These are phyloP conservation scores for Rhagoletis pomonella DNA, from an alignment of 1,140 invertebrate genomes.

Conservation along the genomic window DNA sequence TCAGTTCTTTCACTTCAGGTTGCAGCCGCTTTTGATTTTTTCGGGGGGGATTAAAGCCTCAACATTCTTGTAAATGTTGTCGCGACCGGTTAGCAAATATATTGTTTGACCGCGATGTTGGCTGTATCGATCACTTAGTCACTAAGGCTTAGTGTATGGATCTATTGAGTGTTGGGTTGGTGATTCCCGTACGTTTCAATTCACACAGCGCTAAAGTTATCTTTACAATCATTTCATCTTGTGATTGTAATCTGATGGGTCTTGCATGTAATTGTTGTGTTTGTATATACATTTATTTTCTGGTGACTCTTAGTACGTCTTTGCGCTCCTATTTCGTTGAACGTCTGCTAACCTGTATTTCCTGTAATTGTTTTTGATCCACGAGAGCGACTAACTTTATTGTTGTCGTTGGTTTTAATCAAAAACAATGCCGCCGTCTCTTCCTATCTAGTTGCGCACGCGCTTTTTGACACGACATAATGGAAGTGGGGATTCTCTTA, in stretches of 20 bases:
- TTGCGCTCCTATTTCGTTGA: not conserved
- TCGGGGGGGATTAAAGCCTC: not conserved
- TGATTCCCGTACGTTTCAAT: not conserved
- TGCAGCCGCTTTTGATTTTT: not conserved
- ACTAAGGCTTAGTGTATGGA: not conserved
- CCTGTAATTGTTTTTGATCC: constrained; percentile 7
- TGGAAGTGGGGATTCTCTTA: not conserved
- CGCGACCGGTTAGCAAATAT: constrained; percentile 28
- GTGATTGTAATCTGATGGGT: not conserved
- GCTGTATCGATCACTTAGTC: not conserved
- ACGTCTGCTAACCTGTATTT: not conserved
- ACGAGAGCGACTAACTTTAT: not conserved
- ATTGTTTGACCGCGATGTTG: not conserved
- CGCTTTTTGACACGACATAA: not conserved
- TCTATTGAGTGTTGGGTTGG: not conserved
- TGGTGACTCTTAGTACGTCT: constrained; percentile 5
- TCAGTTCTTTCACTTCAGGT: not conserved
- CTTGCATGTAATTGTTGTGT: not conserved
- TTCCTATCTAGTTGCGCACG: not conserved
- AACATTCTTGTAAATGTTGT: constrained; percentile 46
- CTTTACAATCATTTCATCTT: constrained; percentile 9
- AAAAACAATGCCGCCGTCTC: not conserved
- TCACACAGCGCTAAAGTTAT: not conserved
- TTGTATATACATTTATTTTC: not conserved
- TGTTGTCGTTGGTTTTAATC: not conserved